Conservation (phyloP, 53 echinoderm and acorn worm genomes). For the Echinometra lucunter region DNA sequence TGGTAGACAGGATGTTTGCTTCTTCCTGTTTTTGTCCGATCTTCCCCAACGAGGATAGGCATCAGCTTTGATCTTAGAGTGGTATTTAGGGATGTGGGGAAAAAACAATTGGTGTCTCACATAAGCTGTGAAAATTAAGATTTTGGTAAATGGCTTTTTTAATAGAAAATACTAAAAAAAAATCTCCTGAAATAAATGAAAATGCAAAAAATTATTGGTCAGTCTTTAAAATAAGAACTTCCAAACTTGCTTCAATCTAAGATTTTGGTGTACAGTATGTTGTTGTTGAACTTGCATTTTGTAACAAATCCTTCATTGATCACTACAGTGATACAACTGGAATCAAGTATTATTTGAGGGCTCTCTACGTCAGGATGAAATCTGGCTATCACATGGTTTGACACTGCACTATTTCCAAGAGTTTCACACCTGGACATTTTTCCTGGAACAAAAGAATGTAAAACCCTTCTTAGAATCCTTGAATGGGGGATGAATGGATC, state of each 20-base stretch:
- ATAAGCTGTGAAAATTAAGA: not conserved
- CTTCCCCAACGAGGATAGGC: not conserved
- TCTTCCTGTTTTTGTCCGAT: not conserved
- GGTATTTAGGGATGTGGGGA: not conserved
- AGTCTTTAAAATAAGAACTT: no score
- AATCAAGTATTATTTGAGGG: no score
- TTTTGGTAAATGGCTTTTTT: not conserved
- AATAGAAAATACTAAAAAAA: not conserved
- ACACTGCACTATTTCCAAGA: not conserved
- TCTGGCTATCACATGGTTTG: no score
- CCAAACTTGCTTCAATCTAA: no score
- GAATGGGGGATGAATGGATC: not conserved
- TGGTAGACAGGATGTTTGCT: not conserved
- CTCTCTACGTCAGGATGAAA: no score
- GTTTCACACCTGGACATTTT: not conserved
- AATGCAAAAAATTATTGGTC: no score
- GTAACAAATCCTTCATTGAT: no score
- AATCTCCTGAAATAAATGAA: no score
- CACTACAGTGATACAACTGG: no score
- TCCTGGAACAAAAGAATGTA: not conserved
- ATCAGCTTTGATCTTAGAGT: not conserved
- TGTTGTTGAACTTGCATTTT: no score
- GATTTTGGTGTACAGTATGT: no score
- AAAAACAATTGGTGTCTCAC: not conserved
- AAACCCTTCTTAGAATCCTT: not conserved